Percentiles rank a stretch among this genome's conserved stretches.
Conservation (phyloP, 1,140 invertebrate genomes). For the Aphelinus atriplicis region DNA sequence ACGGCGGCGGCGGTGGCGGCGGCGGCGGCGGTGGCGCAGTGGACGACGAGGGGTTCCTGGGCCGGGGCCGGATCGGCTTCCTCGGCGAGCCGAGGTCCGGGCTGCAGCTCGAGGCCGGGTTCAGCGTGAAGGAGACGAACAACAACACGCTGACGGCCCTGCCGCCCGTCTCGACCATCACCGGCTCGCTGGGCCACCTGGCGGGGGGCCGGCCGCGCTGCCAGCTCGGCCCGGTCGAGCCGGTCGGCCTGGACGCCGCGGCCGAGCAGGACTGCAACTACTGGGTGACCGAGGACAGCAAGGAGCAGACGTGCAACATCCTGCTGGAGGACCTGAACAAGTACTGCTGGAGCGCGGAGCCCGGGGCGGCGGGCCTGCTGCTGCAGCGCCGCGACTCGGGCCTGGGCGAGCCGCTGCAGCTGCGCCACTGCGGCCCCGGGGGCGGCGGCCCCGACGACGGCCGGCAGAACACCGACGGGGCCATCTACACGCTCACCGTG, state of each 20-base stretch:
- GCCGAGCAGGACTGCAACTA: conserved; percentile 69
- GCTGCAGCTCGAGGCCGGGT: conserved; percentile 43
- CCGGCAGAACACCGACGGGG: conserved; percentile 68
- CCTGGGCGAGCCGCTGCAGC: background rate
- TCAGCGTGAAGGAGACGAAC: conserved; percentile 74
- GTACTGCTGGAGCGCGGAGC: conserved; percentile 74
- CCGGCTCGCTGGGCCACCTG: conserved; percentile 59
- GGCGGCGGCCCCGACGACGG: conserved; percentile 51
- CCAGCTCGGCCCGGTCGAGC: conserved; percentile 45
- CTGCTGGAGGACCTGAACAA: conserved; percentile 83
- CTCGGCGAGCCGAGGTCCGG: conserved; percentile 53
- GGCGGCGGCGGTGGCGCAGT: conserved; percentile 47
- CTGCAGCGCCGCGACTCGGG: conserved; percentile 6
- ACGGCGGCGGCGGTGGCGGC: background rate
- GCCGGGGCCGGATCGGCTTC: conserved; percentile 54
- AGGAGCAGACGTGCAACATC: conserved; percentile 74
- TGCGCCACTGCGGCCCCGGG: conserved; percentile 36
- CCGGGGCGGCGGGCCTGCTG: conserved; percentile 17
- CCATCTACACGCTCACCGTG: conserved; percentile 69
- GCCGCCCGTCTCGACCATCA: conserved; percentile 60
- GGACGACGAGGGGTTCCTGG: conserved; percentile 60
- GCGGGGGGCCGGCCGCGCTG: conserved; percentile 55
- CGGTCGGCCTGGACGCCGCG: conserved; percentile 52
- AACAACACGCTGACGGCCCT: conserved; percentile 70
- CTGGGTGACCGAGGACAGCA: conserved; percentile 75